A percentile compares a stretch with the other conserved stretches of the same genome.
Evolutionary conservation across 2,797 vertebrate genomes (phyloP).

Genomic region (Syncerus caffer): DNA sequence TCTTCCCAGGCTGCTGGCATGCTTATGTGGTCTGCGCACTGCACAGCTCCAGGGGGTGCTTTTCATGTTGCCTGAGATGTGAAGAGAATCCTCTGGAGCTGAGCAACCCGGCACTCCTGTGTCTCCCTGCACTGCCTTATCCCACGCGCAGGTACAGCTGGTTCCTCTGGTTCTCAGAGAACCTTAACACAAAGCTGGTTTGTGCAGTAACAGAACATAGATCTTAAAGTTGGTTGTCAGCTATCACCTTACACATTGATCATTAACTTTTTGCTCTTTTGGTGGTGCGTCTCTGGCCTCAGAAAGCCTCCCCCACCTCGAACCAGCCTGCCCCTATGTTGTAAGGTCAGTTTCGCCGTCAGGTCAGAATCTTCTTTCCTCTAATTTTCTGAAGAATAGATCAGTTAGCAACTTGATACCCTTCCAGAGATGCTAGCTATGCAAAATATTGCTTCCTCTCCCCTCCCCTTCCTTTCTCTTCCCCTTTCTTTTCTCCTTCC

Average conservation of each 20-base stretch:
- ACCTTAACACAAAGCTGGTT: neutral
- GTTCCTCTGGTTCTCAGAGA: neutral
- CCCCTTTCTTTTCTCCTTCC: neutral
- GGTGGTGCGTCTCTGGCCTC: neutral
- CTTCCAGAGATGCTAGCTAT: neutral
- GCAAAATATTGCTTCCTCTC: neutral
- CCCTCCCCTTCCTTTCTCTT: neutral
- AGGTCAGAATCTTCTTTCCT: neutral
- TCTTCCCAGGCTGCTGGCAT: neutral
- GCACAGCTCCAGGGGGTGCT: neutral
- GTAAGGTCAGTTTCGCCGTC: neutral
- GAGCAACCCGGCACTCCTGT: neutral
- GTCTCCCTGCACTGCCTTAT: neutral
- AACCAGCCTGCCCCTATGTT: neutral
- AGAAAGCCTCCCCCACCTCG: neutral
- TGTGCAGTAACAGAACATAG: neutral
- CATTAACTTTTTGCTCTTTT: neutral
- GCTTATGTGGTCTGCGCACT: neutral
- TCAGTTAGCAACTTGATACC: neutral
- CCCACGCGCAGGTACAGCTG: neutral
- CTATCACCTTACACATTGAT: neutral
- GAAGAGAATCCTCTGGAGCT: neutral
- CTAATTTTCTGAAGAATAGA: neutral
- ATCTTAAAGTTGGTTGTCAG: neutral
- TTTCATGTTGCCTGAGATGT: neutral